Evolutionary conservation across 2,888 invertebrate genomes (phyloP), one percentile per base, ranked within the genome.

Genomic region (Lydus trimaculatus): DNA sequence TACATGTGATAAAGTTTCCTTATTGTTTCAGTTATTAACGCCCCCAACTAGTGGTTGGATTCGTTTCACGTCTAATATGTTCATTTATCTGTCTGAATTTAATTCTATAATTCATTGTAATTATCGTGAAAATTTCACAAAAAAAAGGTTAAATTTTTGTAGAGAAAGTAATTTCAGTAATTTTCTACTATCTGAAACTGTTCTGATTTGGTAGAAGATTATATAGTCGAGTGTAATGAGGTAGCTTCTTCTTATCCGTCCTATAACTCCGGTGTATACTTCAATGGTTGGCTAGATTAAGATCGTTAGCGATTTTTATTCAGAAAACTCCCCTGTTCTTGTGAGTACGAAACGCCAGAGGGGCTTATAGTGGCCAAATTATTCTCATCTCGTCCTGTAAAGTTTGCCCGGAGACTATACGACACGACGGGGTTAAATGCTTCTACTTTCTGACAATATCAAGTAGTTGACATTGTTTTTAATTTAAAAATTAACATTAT

Each of bases 371-470:
- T 64, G 43, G 43, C 73, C 76, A 78, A 81, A 78, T 81, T 81
- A 82, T 82, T 82, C 81, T 76, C 79, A 75, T 78, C 79, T 77
- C 80, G 82, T 81, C 73, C 76, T 75, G 74, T 80, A 80, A 80
- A 82, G 79, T 81, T 81, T 71, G 73, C 77, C 75, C 73, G 75
- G 76, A 75, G 76, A 69, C 70, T 62, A n/a, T n/a, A n/a, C n/a
- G n/a, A 17, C 17, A 43, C 43, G 9, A 43, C 17, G n/a, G 17
- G 43, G 43, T 81, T 81, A 81, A 81, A 80, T 81, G 81, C 81
- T 79, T 76, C 43, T 43, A 77, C 76, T 72, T 69, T 69, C 63
- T 75, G 73, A 74, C 74, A 75, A 65, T 68, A 56, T 39, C 15
- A 33, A 36, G 39, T 39, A 15, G 36, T 28, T 31, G 31, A 15